Evolutionary conservation across 1,140 invertebrate genomes (phyloP).

Genomic region (Cotesia chilonis): DNA sequence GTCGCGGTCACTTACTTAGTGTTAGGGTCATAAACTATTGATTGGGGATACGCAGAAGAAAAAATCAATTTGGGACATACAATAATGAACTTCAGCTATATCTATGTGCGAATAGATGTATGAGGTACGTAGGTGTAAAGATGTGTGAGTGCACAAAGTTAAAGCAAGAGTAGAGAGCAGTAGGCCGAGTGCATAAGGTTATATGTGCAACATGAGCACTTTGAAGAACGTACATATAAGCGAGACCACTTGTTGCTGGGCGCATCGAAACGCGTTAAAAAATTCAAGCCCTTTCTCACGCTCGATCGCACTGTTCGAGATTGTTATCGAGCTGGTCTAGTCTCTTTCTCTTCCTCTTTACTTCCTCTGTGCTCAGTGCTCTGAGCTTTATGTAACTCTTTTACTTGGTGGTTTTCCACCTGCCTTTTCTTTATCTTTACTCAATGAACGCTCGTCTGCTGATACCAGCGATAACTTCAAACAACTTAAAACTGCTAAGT

Average conservation of each 20-base stretch:
- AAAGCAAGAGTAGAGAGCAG: not conserved
- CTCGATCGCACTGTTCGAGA: conserved; percentile 41
- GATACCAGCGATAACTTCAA: too few relatives aligned
- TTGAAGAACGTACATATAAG: conserved; percentile 40
- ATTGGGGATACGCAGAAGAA: too few relatives aligned
- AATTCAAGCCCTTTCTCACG: conserved; percentile 45
- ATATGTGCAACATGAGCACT: conserved; percentile 30
- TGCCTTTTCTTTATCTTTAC: too few relatives aligned
- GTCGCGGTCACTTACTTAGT: too few relatives aligned
- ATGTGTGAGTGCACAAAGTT: not conserved
- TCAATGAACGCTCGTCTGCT: too few relatives aligned
- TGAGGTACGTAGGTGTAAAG: too few relatives aligned
- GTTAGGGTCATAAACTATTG: too few relatives aligned
- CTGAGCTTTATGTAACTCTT: conserved; percentile 13
- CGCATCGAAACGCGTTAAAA: conserved; percentile 40
- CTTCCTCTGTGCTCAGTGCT: not conserved
- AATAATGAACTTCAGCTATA: not conserved
- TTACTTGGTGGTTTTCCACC: not conserved
- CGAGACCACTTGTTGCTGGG: conserved; percentile 43
- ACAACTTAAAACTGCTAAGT: too few relatives aligned
- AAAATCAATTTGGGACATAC: too few relatives aligned
- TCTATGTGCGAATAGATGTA: not conserved
- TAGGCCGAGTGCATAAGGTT: conserved; percentile 21
- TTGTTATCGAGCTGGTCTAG: conserved; percentile 41
- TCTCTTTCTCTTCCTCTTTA: conserved; percentile 7